phyloP scores from a whole-genome alignment of 1,140 invertebrate genomes.

The Tetranychus urticae region DNA sequence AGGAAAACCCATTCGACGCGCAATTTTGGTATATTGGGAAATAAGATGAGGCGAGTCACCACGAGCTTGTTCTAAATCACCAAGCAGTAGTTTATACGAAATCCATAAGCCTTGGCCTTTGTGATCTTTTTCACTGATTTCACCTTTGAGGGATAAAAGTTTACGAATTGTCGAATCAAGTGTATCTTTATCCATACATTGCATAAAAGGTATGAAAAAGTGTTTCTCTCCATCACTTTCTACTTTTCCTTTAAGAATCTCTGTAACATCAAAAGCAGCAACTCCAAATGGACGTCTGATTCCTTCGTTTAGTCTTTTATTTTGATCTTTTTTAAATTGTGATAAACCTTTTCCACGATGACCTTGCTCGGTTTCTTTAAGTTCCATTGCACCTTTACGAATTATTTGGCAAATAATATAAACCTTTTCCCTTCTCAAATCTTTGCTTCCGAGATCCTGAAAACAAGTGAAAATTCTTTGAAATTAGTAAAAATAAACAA shows the following conservation, averaged over 20 bases:
- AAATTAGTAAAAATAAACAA: not conserved
- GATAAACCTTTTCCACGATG: not conserved
- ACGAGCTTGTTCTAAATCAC: conserved; percentile 63
- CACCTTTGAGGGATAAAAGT: conserved; percentile 39
- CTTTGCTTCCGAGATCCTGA: conserved; percentile 53
- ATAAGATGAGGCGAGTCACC: conserved; percentile 64
- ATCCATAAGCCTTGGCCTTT: conserved; percentile 57
- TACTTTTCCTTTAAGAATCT: conserved; percentile 39
- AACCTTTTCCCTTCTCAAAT: conserved; percentile 54
- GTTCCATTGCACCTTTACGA: conserved; percentile 45
- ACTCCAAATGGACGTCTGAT: conserved; percentile 60
- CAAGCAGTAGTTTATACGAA: conserved; percentile 54
- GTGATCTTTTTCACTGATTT: conserved; percentile 45
- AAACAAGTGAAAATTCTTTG: not conserved
- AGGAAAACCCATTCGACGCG: conserved; percentile 81
- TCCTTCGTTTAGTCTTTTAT: conserved; percentile 20
- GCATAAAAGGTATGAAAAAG: conserved; percentile 53
- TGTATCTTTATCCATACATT: conserved; percentile 68
- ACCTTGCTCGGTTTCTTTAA: conserved; percentile 28
- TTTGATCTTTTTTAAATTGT: not conserved
- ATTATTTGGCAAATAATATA: conserved; percentile 71
- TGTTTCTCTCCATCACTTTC: conserved; percentile 52
- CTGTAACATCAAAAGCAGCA: conserved; percentile 49
- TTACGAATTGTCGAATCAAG: conserved; percentile 57
- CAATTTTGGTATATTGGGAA: conserved; percentile 22